Evolutionary conservation across 2,113 vertebrate species (phyloP).

Genomic region (Physeter macrocephalus): DNA sequence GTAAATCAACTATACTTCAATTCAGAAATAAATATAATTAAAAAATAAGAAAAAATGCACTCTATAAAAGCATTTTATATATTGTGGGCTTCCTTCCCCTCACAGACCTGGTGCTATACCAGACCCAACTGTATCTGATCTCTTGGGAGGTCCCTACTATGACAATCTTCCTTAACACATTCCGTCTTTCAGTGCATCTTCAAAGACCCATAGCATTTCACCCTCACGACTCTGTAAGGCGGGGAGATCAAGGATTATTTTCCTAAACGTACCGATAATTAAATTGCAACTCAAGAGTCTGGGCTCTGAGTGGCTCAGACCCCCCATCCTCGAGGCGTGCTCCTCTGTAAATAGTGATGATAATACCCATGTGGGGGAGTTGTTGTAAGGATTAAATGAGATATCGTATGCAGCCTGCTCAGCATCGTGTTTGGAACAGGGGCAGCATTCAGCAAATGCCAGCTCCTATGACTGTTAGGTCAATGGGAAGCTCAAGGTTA

Average conservation of each 20-base stretch:
- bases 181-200: neutral
- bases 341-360: neutral
- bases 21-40: neutral
- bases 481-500: constrained; percentile 58
- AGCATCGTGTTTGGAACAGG: neutral
- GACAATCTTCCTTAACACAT: neutral
- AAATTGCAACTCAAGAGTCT: neutral
- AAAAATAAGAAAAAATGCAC: neutral
- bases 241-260: neutral
- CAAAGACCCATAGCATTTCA: neutral
- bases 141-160: neutral
- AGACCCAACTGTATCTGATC: neutral
- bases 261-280: neutral
- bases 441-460: constrained; percentile 8
- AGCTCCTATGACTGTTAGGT: neutral
- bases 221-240: neutral
- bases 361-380: neutral
- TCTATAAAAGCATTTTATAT: neutral
- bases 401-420: neutral
- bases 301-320: neutral
- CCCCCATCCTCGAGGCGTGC: neutral
- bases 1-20: neutral
- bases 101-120: neutral
- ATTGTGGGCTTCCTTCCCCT: neutral
- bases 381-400: constrained; percentile 32